phyloP scores from a whole-genome alignment of 2,888 invertebrate species.

The Megastigmus dorsalis region DNA sequence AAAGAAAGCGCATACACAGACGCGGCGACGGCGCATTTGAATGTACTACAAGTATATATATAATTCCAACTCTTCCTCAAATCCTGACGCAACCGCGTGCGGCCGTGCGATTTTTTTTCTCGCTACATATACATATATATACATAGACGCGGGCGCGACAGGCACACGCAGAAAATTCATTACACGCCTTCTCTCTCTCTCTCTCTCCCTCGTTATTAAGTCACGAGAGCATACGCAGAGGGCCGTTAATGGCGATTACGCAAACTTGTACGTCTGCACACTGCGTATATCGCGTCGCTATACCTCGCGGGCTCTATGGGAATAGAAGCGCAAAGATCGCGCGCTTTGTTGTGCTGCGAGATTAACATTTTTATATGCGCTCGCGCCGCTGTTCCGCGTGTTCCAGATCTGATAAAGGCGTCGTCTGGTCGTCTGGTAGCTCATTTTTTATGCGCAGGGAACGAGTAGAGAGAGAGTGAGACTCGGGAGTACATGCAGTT shows the following conservation, averaged over 20 bases:
- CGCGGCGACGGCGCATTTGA: no score
- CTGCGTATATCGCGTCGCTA: no score
- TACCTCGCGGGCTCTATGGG: neutral
- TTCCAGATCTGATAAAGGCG: neutral
- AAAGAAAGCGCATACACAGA: no score
- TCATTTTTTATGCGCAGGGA: neutral
- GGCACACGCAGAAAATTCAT: slow-evolving; percentile 7
- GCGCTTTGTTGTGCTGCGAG: slow-evolving; percentile 10
- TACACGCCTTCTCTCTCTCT: slow-evolving; percentile 17
- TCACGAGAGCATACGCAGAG: no score
- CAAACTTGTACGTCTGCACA: neutral
- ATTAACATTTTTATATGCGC: slow-evolving; percentile 24
- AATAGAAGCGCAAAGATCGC: slow-evolving; percentile 18
- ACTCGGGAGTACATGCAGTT: no score
- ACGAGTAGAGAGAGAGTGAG: no score
- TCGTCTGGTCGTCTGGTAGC: neutral
- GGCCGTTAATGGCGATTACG: slow-evolving; percentile 13
- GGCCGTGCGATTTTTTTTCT: slow-evolving; percentile 19
- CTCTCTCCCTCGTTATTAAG: slow-evolving; percentile 13
- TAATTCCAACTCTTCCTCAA: neutral
- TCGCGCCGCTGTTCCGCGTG: neutral
- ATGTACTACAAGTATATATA: no score
- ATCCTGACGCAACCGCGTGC: slow-evolving; percentile 16
- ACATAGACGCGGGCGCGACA: neutral
- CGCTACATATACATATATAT: slow-evolving; percentile 1